A percentile compares a stretch with the other conserved stretches of the same genome.
phyloP scores from a whole-genome alignment of 2,888 invertebrate genomes.

The Eledona agricola region DNA sequence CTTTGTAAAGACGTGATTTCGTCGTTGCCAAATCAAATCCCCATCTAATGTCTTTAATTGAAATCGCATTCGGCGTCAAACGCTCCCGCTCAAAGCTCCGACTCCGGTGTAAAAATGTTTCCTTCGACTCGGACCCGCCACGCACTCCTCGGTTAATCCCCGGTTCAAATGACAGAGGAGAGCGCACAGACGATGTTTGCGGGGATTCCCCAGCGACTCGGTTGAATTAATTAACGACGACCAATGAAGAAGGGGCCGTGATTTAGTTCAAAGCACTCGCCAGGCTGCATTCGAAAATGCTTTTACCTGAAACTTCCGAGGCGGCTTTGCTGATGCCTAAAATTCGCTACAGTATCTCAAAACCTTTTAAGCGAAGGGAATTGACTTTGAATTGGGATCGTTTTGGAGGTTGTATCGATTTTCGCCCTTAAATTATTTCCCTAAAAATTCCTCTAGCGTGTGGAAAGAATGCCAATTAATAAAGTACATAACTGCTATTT shows the following conservation, averaged over 20 bases:
- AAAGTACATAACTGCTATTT: too few species aligned
- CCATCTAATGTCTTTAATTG: constrained; percentile 58
- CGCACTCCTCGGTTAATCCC: constrained; percentile 33
- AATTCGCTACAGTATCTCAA: not conserved
- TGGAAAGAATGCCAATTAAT: too few species aligned
- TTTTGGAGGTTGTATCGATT: constrained; percentile 14
- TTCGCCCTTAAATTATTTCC: constrained; percentile 5
- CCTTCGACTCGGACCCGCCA: not conserved
- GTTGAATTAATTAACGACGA: constrained; percentile 55
- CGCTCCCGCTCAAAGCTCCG: constrained; percentile 3
- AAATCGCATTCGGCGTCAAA: constrained; percentile 54
- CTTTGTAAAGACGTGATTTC: constrained; percentile 60
- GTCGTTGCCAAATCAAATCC: constrained; percentile 58
- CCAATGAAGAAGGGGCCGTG: constrained; percentile 45
- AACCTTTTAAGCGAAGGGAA: constrained; percentile 11
- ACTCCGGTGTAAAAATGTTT: not conserved
- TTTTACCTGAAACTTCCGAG: constrained; percentile 21
- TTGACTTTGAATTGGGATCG: constrained; percentile 12
- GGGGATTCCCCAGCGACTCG: constrained; percentile 54
- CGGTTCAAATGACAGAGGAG: constrained; percentile 53
- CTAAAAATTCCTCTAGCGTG: too few species aligned
- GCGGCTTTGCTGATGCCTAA: constrained; percentile 1
- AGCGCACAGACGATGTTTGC: constrained; percentile 52
- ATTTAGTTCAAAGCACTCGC: constrained; percentile 15
- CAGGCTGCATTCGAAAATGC: constrained; percentile 13